phyloP scores from a whole-genome alignment of 2,888 invertebrate species.

The Apodemia mormo region DNA sequence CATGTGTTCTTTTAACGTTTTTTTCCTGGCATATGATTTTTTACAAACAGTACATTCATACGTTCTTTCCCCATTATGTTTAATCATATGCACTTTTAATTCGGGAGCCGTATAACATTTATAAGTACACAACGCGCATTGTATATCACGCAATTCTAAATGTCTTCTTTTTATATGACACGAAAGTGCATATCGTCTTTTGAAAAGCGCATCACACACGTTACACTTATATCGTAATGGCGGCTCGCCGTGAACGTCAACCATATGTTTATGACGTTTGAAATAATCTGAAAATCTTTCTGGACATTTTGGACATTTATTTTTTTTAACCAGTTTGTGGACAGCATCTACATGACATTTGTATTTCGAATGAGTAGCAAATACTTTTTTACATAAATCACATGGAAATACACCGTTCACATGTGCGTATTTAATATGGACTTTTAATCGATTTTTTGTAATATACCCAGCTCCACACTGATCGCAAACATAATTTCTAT shows the following conservation, averaged over 20 bases:
- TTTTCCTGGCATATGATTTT: constrained; percentile 56
- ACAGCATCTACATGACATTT: constrained; percentile 60
- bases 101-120: constrained; percentile 54
- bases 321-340: constrained; percentile 55
- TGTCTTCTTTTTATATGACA: constrained; percentile 64
- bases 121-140: constrained; percentile 51
- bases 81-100: constrained; percentile 49
- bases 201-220: constrained; percentile 48
- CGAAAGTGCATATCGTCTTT: constrained; percentile 45
- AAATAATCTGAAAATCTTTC: constrained; percentile 64
- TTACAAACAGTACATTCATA: constrained; percentile 64
- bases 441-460: constrained; percentile 58
- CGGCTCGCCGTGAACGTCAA: constrained; percentile 54
- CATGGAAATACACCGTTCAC: constrained; percentile 52
- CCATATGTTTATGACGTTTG: constrained; percentile 61
- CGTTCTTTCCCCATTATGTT: constrained; percentile 48
- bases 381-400: constrained; percentile 58
- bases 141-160: constrained; percentile 54
- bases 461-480: constrained; percentile 64
- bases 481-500: constrained; percentile 61
- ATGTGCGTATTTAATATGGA: constrained; percentile 59
- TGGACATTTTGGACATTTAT: constrained; percentile 62
- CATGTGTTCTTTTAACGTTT: constrained; percentile 55
- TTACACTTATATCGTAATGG: constrained; percentile 62
- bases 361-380: constrained; percentile 53